A percentile compares a stretch with the other conserved stretches of the same genome.
Evolutionary conservation across 2,888 invertebrate genomes (phyloP).

Genomic region (Apeira syringaria): DNA sequence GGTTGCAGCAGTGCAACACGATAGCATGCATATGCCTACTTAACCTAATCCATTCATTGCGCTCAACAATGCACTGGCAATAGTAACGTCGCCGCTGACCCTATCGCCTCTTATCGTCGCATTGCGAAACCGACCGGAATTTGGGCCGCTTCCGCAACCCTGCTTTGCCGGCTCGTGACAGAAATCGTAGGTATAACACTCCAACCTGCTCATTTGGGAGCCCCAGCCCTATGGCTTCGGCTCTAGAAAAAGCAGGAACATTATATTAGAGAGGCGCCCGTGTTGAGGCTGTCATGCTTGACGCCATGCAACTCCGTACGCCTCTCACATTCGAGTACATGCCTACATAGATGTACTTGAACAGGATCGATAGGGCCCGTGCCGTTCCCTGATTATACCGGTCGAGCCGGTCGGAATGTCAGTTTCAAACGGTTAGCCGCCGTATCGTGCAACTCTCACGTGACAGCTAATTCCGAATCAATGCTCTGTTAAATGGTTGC

Average conservation of each 20-base stretch:
- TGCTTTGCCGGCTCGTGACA: conserved; percentile 7
- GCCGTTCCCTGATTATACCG: conserved; percentile 39
- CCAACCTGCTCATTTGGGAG: conserved; percentile 80
- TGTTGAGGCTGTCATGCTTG: conserved; percentile 78
- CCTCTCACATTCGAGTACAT: conserved; percentile 65
- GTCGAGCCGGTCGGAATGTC: conserved; percentile 41
- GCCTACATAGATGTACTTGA: conserved; percentile 6
- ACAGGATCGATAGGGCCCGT: conserved; percentile 38
- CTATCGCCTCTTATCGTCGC: conserved; percentile 44
- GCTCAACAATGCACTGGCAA: conserved; percentile 41
- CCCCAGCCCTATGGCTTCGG: conserved; percentile 69
- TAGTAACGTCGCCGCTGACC: conserved; percentile 30
- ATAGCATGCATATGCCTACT: conserved; percentile 42
- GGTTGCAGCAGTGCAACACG: conserved; percentile 48
- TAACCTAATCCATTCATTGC: conserved; percentile 64
- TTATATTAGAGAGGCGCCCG: conserved; percentile 75
- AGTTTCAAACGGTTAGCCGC: conserved; percentile 40
- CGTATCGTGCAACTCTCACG: conserved; percentile 57
- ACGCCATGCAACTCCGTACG: conserved; percentile 82
- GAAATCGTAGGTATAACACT: conserved; percentile 6
- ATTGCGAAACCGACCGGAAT: conserved; percentile 53
- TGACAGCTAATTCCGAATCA: conserved; percentile 63
- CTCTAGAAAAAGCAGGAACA: conserved; percentile 81
- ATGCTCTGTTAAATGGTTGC: conserved; percentile 58
- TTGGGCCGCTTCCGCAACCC: conserved; percentile 48